Evolutionary conservation across 1,140 invertebrate genomes (phyloP), one percentile per base, ranked within the genome.

Genomic region (Drosophila lacertosa): DNA sequence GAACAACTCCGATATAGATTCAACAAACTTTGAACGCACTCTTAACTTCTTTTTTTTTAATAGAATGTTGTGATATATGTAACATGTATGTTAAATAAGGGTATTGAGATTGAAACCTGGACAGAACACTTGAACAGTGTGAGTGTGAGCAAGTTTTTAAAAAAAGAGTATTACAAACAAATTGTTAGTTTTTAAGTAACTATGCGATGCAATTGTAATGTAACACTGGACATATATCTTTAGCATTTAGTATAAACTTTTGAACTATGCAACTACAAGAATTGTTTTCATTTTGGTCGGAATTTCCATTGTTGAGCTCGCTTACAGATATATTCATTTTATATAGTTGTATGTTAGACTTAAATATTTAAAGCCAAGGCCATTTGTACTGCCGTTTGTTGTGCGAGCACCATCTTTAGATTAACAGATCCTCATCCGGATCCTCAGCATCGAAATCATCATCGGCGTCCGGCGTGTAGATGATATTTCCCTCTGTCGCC

Each of bases 401-500:
- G 59, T 48, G 35, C 35, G 60, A 37, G 42, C 53, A 64, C 58
- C 13, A 24, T 57, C 40, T n/a, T n/a, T 84, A 89, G 47, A 90
- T 89, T 44, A 75, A 70, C 7, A 90, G 69, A 82, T 90, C 80
- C 60, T 89, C 80, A 77, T 94, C 93, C 10, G 93, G 93, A 92
- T 93, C 93, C 80, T 93, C 93, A 44, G 93, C 93, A 70, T 94
- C 93, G 4, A 93, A 91, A 84, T 93, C 93, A 80, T 93, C 93
- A 20, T 90, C 66, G 51, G 90, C 86, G 76, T 93, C 93, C 15
- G 93, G 93, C 29, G 91, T 90, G 67, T 93, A 94, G 39, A 92
- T 89, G 48, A 94, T 93, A 67, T 91, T 92, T 6, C 92, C 92
- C 57, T 86, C 75, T n/a, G 76, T 73, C 5, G 83, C 77, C 48